Evolutionary conservation across 1,140 invertebrate species (phyloP).

Genomic region (Vanessa tameamea): DNA sequence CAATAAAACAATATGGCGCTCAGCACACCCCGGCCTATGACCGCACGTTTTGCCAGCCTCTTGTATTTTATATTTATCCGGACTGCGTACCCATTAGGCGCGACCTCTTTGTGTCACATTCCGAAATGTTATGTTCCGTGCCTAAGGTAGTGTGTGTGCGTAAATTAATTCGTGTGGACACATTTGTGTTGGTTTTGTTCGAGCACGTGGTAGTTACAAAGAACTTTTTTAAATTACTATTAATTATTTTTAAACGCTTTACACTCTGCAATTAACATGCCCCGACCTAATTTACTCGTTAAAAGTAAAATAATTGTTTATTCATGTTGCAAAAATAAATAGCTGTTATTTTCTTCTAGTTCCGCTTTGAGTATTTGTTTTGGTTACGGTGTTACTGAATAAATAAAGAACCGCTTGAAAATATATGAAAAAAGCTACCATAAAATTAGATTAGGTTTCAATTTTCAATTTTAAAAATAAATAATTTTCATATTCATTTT

Average conservation of each 20-base stretch:
- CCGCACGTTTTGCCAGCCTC: slow-evolving; percentile 54
- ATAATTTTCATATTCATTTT: too few relatives aligned
- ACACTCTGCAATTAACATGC: slow-evolving; percentile 12
- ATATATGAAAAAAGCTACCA: not conserved
- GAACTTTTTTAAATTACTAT: not conserved
- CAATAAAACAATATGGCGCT: slow-evolving; percentile 78
- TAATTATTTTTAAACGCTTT: slow-evolving; percentile 12
- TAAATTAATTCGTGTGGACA: slow-evolving; percentile 50
- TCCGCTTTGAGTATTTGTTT: slow-evolving; percentile 4
- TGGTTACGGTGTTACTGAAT: not conserved
- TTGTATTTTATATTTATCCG: slow-evolving; percentile 68
- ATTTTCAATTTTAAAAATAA: too few relatives aligned
- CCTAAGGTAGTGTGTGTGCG: slow-evolving; percentile 31
- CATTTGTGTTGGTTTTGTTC: slow-evolving; percentile 29
- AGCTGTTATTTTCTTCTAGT: slow-evolving; percentile 9
- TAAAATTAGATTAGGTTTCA: not conserved
- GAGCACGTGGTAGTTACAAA: slow-evolving; percentile 3
- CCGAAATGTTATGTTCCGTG: slow-evolving; percentile 47
- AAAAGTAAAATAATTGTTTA: slow-evolving; percentile 13
- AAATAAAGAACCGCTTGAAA: not conserved
- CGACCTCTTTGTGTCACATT: slow-evolving; percentile 62
- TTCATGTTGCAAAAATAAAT: slow-evolving; percentile 7
- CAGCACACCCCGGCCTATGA: slow-evolving; percentile 59
- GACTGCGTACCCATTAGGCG: slow-evolving; percentile 57
- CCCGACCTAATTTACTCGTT: slow-evolving; percentile 5